Evolutionary conservation across 2,797 vertebrate species (phyloP).

Genomic region (Bradypus variegatus): DNA sequence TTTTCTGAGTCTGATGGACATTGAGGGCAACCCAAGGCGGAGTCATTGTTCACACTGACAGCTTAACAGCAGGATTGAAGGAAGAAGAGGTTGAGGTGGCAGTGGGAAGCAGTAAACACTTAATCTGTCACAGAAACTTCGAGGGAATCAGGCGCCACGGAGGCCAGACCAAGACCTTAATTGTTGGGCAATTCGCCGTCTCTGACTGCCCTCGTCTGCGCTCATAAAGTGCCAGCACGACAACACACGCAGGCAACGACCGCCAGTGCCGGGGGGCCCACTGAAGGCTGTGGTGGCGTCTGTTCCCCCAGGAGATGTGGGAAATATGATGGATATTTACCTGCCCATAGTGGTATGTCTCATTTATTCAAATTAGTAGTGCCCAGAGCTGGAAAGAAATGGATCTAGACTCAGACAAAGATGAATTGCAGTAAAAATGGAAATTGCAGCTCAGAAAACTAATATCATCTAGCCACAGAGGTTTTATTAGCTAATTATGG

Average conservation of each 20-base stretch:
- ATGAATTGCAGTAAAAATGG: slow-evolving; percentile 26
- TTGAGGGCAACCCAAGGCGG: slow-evolving; percentile 25
- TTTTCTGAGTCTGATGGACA: slow-evolving; percentile 39
- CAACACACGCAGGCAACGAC: not conserved
- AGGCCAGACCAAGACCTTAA: slow-evolving; percentile 16
- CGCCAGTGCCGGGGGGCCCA: accelerated
- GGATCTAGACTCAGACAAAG: slow-evolving; percentile 33
- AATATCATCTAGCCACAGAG: not conserved
- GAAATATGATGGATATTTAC: not conserved
- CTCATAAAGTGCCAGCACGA: not conserved
- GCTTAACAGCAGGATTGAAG: slow-evolving; percentile 55
- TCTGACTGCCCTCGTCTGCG: not conserved
- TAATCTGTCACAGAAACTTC: slow-evolving; percentile 35
- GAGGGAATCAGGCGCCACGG: slow-evolving; percentile 32
- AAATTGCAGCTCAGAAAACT: slow-evolving; percentile 33
- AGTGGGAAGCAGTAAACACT: slow-evolving; percentile 33
- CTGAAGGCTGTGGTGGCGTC: not conserved
- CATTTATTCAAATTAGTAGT: slow-evolving; percentile 45
- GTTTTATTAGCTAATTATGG: slow-evolving; percentile 32
- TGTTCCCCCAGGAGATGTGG: not conserved
- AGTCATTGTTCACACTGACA: slow-evolving; percentile 51
- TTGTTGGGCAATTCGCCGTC: not conserved
- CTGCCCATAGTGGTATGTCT: not conserved
- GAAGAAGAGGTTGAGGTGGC: slow-evolving; percentile 19
- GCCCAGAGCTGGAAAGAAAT: slow-evolving; percentile 19